Evolutionary conservation across 2,797 vertebrate species (phyloP), one percentile per base, ranked within the genome.

Genomic region (Myoxocephalus aenaeus): DNA sequence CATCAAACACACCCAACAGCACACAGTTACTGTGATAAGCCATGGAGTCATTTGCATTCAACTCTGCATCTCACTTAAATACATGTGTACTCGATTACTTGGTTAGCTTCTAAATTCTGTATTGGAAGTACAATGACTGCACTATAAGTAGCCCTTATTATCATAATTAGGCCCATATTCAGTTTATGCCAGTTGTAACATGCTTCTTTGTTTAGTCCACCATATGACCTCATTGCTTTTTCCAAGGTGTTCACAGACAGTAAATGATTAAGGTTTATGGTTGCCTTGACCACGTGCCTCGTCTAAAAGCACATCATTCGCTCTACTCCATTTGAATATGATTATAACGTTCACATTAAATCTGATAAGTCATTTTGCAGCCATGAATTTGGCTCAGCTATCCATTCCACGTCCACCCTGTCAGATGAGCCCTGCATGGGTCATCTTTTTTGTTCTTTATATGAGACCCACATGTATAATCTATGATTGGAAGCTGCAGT

Each of bases 401-500:
- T 66, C 72, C 25, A 62, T 70, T 80, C 44, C 63, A 48, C 58
- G 71, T 71, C 74, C 36, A 58, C 57, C 25, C 69, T 64, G 57
- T 86, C 71, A 63, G 61, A 73, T 63, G 66, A 83, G 50, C 80
- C 72, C 51, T 44, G 70, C 63, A 51, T 15, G 65, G 84, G 62
- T 81, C 81, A 82, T 83, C 57, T 70, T 80, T 85, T 86, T 61
- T 65, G 27, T 66, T 80, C 83, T 82, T 85, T 87, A 77, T 69
- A 80, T 68, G 54, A 65, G 78, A 75, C 73, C 70, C 77, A 84
- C 77, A 86, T 82, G 83, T 82, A 85, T 87, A 70, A 80, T 85
- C 80, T 82, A 57, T 89, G 84, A 88, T 82, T 80, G 72, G 76
- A 80, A 65, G 85, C 82, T 76, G 77, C 74, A 80, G 83, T 73